phyloP scores from a whole-genome alignment of 2,113 vertebrate species.

The Scolopax mira region DNA sequence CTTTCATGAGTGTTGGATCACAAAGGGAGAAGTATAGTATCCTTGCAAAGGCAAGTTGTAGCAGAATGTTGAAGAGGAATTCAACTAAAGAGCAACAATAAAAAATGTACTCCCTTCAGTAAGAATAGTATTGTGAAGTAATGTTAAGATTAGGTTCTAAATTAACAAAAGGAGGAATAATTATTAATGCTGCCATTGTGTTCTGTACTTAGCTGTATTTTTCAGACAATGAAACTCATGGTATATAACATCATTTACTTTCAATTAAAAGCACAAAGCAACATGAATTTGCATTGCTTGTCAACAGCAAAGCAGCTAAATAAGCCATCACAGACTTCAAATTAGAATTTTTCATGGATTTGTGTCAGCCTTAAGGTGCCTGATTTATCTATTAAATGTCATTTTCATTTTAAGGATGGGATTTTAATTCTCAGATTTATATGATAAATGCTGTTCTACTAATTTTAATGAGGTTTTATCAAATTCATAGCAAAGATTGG shows the following conservation, averaged over 20 bases:
- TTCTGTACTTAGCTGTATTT: neutral
- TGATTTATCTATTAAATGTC: neutral
- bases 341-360: neutral
- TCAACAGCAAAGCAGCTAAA: neutral
- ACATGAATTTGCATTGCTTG: neutral
- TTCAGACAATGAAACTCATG: neutral
- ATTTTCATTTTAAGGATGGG: neutral
- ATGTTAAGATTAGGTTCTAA: conserved; percentile 10
- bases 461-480: neutral
- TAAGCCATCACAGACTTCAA: neutral
- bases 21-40: neutral
- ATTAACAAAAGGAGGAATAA: neutral
- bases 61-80: neutral
- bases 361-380: neutral
- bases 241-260: neutral
- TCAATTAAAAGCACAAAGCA: conserved; percentile 2
- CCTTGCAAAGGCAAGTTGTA: neutral
- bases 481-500: neutral
- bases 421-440: neutral
- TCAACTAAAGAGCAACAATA: neutral
- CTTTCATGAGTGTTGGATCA: neutral
- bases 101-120: neutral
- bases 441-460: neutral
- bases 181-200: neutral
- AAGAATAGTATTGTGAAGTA: neutral